phyloP scores from a whole-genome alignment of 2,113 vertebrate species.

The Ceyx cyanopectus region DNA sequence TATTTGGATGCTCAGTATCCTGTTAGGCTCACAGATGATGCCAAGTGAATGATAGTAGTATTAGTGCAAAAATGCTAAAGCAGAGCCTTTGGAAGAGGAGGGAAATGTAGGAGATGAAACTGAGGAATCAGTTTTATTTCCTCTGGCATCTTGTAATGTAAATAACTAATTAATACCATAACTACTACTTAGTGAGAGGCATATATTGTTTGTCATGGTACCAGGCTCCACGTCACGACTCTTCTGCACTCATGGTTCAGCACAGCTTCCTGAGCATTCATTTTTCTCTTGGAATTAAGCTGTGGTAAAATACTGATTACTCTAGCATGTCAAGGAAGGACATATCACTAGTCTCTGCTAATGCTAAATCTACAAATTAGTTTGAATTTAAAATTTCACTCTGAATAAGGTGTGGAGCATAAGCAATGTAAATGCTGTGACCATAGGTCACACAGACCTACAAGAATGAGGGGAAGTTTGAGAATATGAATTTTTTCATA shows the following conservation, averaged over 20 bases:
- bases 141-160: background rate
- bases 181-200: background rate
- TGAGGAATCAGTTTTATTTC: background rate
- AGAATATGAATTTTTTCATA: background rate
- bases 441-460: background rate
- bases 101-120: background rate
- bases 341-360: background rate
- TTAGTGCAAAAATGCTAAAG: background rate
- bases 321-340: background rate
- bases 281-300: background rate
- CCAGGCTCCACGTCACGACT: background rate
- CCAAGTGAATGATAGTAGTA: background rate
- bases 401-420: background rate
- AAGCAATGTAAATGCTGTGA: background rate
- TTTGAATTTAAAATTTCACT: conserved; percentile 3
- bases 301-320: background rate
- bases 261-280: background rate
- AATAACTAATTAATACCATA: background rate
- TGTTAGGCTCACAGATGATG: background rate
- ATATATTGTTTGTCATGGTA: background rate
- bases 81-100: background rate
- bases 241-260: background rate
- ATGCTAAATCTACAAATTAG: background rate
- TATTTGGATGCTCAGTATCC: background rate
- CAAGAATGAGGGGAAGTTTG: background rate